Percentiles rank a stretch among this genome's conserved stretches.
These are phyloP conservation scores for Sinocyclocheilus rhinocerous DNA, from an alignment of 2,113 vertebrate species.

Conservation along the genomic window DNA sequence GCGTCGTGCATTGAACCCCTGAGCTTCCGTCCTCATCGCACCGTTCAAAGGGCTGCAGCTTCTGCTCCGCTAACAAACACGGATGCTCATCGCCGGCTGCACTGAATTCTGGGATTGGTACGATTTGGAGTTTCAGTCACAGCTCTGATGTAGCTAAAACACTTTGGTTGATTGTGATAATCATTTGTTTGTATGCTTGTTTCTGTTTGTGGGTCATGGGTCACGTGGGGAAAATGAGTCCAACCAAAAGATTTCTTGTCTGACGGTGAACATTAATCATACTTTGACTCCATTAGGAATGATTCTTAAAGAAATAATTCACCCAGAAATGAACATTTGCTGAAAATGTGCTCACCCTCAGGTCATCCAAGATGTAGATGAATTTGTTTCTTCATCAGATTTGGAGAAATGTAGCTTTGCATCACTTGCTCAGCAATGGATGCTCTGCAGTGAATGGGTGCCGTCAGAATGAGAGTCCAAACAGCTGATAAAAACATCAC, in stretches of 20 bases:
- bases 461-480: too few species aligned
- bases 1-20: slow-evolving; percentile 34
- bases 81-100: slow-evolving; percentile 33
- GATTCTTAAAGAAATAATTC: not conserved
- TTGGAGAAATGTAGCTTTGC: too few species aligned
- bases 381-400: too few species aligned
- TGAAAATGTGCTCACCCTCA: too few species aligned
- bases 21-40: slow-evolving; percentile 41
- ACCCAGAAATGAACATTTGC: too few species aligned
- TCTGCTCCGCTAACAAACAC: too few species aligned
- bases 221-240: not conserved
- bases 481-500: too few species aligned
- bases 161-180: not conserved
- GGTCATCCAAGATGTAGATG: too few species aligned
- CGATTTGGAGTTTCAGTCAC: not conserved
- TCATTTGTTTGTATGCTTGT: not conserved
- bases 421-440: too few species aligned
- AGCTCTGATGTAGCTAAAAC: not conserved
- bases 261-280: not conserved
- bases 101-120: slow-evolving; percentile 56
- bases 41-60: not conserved
- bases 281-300: not conserved
- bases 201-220: not conserved
- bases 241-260: not conserved
- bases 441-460: too few species aligned